Evolutionary conservation across 53 echinoderm and acorn worm genomes (phyloP).

Genomic region (Holothuria leucospilota): DNA sequence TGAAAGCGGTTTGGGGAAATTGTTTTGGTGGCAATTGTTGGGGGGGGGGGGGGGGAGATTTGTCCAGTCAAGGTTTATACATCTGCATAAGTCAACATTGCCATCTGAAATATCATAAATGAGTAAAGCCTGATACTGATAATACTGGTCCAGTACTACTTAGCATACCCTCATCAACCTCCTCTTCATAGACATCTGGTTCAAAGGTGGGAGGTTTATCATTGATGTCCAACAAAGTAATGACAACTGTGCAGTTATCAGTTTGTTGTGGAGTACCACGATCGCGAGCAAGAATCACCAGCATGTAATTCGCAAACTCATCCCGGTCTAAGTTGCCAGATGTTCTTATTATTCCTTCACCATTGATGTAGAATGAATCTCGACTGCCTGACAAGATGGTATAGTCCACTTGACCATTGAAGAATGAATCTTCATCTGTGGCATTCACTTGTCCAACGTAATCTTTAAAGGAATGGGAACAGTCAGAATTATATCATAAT

Average conservation of each 20-base stretch:
- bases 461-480: slow-evolving; percentile 5
- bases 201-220: slow-evolving; percentile 64
- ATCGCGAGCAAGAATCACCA: slow-evolving; percentile 63
- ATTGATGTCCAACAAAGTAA: slow-evolving; percentile 69
- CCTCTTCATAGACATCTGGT: neutral
- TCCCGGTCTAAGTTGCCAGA: slow-evolving; percentile 65
- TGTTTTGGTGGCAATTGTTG: no score
- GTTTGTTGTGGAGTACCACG: slow-evolving; percentile 42
- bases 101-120: no score
- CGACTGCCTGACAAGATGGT: slow-evolving; percentile 41
- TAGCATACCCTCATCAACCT: slow-evolving; percentile 12
- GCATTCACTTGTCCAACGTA: slow-evolving; percentile 40
- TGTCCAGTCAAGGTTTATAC: no score
- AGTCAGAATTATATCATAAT: neutral
- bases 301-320: slow-evolving; percentile 9
- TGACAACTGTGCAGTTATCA: slow-evolving; percentile 52
- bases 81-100: no score
- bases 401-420: slow-evolving; percentile 41
- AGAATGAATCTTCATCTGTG: slow-evolving; percentile 46
- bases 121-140: no score
- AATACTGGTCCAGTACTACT: no score
- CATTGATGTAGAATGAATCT: slow-evolving; percentile 40
- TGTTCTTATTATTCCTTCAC: slow-evolving; percentile 35
- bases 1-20: no score
- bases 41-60: no score